Percentiles rank a stretch among this genome's conserved stretches.
Conservation (phyloP, 64 coral and sea anemone species). For the Stichodactyla mertensii region DNA sequence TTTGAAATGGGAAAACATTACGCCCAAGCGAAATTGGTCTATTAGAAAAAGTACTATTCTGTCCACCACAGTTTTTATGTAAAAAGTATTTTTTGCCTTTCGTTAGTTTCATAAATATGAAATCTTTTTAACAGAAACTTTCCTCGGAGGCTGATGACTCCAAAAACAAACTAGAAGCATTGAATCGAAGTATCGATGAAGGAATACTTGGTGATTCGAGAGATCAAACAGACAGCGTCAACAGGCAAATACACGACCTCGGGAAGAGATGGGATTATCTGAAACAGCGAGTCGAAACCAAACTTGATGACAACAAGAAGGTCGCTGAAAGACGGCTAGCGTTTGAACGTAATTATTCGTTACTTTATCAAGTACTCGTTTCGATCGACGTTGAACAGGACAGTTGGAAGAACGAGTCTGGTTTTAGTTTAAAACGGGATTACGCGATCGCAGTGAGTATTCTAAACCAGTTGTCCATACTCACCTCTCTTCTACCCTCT, state of each 20-base stretch:
- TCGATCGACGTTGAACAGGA: neutral
- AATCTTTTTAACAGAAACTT: conserved; percentile 39
- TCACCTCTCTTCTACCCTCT: too few relatives aligned
- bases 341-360: conserved; percentile 37
- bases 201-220: neutral
- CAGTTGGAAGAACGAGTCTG: neutral
- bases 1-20: too few relatives aligned
- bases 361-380: neutral
- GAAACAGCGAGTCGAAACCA: neutral
- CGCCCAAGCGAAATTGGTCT: too few relatives aligned
- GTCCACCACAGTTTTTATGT: neutral
- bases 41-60: too few relatives aligned
- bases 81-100: neutral
- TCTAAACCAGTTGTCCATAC: neutral
- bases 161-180: conserved; percentile 13
- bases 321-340: conserved; percentile 8
- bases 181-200: conserved; percentile 32
- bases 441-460: conserved; percentile 1
- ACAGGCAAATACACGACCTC: conserved; percentile 38
- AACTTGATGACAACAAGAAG: conserved; percentile 28
- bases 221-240: conserved; percentile 40
- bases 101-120: too few relatives aligned
- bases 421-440: neutral
- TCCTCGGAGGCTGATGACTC: conserved; percentile 40
- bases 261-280: conserved; percentile 26